Conservation (phyloP, 2,797 vertebrate genomes). For the Peromyscus nudipes region DNA sequence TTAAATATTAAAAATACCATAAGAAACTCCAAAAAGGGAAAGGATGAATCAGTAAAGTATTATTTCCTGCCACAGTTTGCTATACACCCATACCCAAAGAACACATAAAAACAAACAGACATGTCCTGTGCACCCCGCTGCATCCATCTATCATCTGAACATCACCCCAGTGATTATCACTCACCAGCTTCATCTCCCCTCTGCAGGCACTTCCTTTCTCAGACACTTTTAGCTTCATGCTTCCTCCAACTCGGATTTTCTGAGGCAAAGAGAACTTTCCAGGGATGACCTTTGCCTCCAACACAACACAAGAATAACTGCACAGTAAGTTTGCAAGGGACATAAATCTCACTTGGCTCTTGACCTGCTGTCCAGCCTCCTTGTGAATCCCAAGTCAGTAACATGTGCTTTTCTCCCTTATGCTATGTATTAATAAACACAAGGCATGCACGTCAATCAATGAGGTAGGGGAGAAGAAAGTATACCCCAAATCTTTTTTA, state of each 20-base stretch:
- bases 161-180: no score
- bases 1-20: not conserved
- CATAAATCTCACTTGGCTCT: slow-evolving; percentile 31
- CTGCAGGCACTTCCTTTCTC: not conserved
- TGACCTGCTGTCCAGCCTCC: not conserved
- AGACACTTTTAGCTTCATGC: not conserved
- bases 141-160: not conserved
- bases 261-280: slow-evolving; percentile 7
- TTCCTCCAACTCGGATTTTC: not conserved
- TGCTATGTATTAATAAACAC: not conserved
- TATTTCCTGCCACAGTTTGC: not conserved
- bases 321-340: not conserved
- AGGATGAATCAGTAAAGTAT: not conserved
- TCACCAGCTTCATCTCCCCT: not conserved
- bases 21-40: not conserved
- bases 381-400: not conserved
- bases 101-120: not conserved
- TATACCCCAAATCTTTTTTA: slow-evolving; percentile 5
- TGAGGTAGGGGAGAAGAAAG: not conserved
- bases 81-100: not conserved
- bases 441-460: slow-evolving; percentile 5
- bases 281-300: slow-evolving; percentile 51
- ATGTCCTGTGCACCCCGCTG: not conserved
- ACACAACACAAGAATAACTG: slow-evolving; percentile 8
- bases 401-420: not conserved